Evolutionary conservation across 2,888 invertebrate genomes (phyloP), one percentile per base, ranked within the genome.

Genomic region (Itoplectis maculator): DNA sequence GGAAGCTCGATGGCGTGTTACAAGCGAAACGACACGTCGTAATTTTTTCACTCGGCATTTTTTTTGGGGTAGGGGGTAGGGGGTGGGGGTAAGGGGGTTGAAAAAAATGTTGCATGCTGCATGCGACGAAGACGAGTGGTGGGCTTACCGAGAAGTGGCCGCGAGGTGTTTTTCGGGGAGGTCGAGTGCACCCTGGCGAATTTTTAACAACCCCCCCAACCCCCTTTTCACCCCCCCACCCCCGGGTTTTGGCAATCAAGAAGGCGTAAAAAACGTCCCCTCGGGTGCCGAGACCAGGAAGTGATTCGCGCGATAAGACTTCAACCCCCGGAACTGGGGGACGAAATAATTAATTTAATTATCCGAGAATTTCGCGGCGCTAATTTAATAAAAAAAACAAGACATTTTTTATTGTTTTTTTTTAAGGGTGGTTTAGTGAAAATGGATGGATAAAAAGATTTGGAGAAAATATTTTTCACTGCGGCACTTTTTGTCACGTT

Each of bases 21-120:
- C 79, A 77, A 73, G 63, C 51, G 45, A 73, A 47, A 68, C 69
- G 73, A 83, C 76, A 77, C 79, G 77, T 70, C 77, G 77, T 80
- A 63, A 68, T 77, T 77, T 74, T 65, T 47, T 63, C 47, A 49
- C 18, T 42, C 35, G 66, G 66, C 69, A 63, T n/a, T 69, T 15
- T 45, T 29, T 29, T 29, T 5, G 29, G 29, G n/a, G n/a, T n/a
- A n/a, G n/a, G n/a, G n/a, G n/a, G n/a, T n/a, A 29, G 29, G 5
- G 29, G 29, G 29, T 29, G 3, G 2, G 29, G 5, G 29, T 29
- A 5, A 5, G 29, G 29, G 29, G 49, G 54, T 68, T 70, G 37
- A 40, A 23, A 56, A 35, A 54, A 72, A 13, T 75, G 47, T n/a
- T n/a, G 72, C 51, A 8, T 45, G 59, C 37, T 2, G 13, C 59